phyloP scores from a whole-genome alignment of 2,113 vertebrate genomes.

The Otocyon megalotis region DNA sequence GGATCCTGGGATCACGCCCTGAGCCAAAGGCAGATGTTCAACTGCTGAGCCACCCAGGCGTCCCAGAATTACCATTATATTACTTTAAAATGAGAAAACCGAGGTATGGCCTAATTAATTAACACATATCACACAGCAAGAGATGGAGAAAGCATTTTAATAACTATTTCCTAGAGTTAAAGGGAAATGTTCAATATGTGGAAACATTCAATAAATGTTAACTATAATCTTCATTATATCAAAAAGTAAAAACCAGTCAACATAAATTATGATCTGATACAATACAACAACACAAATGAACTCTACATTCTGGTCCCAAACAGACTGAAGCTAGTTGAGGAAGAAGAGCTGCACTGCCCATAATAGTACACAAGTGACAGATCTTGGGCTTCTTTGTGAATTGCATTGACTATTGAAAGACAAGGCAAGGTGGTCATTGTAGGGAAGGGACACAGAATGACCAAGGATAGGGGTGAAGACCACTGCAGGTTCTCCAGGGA shows the following conservation, averaged over 20 bases:
- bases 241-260: slow-evolving; percentile 24
- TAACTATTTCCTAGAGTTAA: neutral
- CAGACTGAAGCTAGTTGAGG: neutral
- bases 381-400: neutral
- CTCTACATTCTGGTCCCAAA: neutral
- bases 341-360: neutral
- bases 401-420: neutral
- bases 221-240: neutral
- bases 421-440: neutral
- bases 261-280: neutral
- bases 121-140: neutral
- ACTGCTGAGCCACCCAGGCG: too few species aligned
- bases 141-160: neutral
- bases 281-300: neutral
- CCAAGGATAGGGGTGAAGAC: neutral
- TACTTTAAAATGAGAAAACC: neutral
- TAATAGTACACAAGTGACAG: neutral
- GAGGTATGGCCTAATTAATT: neutral
- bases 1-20: too few species aligned
- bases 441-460: neutral
- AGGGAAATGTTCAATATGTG: neutral
- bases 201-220: neutral
- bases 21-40: too few species aligned
- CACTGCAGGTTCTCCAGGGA: neutral
- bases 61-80: neutral